Evolutionary conservation across 2,113 vertebrate species (phyloP).

Genomic region (Pteruthius melanotis): DNA sequence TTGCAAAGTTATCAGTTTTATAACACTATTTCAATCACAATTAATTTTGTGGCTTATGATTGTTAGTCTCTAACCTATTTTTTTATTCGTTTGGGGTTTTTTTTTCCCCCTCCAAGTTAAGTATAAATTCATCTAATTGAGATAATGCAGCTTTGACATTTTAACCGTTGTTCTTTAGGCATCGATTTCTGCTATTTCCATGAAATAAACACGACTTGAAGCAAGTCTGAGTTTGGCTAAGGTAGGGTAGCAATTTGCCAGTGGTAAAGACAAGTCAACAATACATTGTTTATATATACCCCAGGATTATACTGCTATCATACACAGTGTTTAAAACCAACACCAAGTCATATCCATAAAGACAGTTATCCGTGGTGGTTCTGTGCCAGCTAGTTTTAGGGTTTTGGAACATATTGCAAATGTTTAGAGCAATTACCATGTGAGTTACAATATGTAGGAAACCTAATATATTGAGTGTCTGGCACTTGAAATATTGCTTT

Average conservation of each 20-base stretch:
- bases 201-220: constrained; percentile 68
- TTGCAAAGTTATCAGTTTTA: constrained; percentile 63
- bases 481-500: constrained; percentile 79
- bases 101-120: background rate
- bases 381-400: constrained; percentile 70
- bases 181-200: constrained; percentile 69
- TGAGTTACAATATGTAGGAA: constrained; percentile 71
- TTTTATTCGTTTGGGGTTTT: background rate
- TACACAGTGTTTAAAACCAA: constrained; percentile 51
- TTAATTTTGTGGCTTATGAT: constrained; percentile 65
- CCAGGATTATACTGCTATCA: constrained; percentile 56
- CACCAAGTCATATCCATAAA: constrained; percentile 62
- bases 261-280: constrained; percentile 65
- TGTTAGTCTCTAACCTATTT: constrained; percentile 37
- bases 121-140: constrained; percentile 52
- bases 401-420: constrained; percentile 64
- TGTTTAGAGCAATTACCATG: constrained; percentile 66
- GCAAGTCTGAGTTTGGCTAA: constrained; percentile 76
- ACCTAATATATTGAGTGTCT: constrained; percentile 75
- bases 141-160: constrained; percentile 65
- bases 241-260: constrained; percentile 73
- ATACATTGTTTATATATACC: constrained; percentile 37
- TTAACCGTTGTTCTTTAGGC: constrained; percentile 30
- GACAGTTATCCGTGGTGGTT: constrained; percentile 64
- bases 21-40: constrained; percentile 71